Evolutionary conservation across 2,113 vertebrate species (phyloP), one percentile per base, ranked within the genome.

Genomic region (Brachypodius melanocephalos): DNA sequence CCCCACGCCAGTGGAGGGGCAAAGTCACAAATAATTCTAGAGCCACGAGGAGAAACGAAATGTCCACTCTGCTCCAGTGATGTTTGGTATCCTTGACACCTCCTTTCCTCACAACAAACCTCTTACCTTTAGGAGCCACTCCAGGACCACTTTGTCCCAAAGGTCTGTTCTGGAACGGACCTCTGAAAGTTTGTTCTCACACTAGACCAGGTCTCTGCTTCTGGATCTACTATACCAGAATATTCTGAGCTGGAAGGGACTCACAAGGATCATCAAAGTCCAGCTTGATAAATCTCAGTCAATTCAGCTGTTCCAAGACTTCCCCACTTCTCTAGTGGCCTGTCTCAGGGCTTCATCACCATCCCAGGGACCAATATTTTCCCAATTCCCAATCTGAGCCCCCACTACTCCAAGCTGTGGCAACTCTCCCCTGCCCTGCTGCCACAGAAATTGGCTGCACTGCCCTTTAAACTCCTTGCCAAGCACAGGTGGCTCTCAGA

Each of bases 21-120:
- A 92, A 12, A 9, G 22, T 55, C 22, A 22, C 34, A 71, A 36
- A 16, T 14, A n/a, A 45, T 54, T 20, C 6, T 25, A 20, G 51
- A 14, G 20, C 26, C 10, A 8, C 18, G 26, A 85, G 58, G 31
- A 73, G 45, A 51, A 25, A n/a, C 14, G 29, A 49, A 51, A 88
- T 21, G 15, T 18, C 17, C 22, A 18, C 36, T 57, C 0, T 0
- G 2, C 32, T 51, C 40, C 36, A 17, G 10, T 17, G 17, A 42
- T 10, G 10, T 26, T 63, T 63, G 38, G 12, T 34, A 20, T 63
- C 71, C 71, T 63, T 26, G 5, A 1, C 40, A 55, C 5, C 7
- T 34, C 7, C 49, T 40, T 67, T 73, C 49, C 36, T 68, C 18
- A 48, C n/a, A 52, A 18, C n/a, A 80, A 76, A 31, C 6, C 72